phyloP scores from a whole-genome alignment of 2,888 invertebrate species.

The Frankliniella intonsa region DNA sequence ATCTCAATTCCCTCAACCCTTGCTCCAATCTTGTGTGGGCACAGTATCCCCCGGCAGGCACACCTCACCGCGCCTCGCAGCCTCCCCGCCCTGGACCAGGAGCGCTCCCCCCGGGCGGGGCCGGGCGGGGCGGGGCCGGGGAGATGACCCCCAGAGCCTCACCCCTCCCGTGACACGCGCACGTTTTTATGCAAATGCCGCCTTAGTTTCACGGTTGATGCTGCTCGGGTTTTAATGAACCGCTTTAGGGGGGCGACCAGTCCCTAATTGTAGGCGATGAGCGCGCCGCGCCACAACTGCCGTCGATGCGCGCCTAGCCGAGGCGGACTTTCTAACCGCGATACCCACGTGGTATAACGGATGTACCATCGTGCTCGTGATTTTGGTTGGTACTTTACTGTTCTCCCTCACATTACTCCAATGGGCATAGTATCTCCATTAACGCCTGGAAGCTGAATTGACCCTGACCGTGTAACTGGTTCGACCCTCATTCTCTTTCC shows the following conservation, averaged over 20 bases:
- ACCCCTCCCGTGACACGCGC: not conserved
- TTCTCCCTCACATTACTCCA: no score
- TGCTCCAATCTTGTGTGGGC: not conserved
- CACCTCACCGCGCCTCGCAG: not conserved
- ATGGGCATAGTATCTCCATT: no score
- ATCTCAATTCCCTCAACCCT: not conserved
- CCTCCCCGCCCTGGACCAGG: not conserved
- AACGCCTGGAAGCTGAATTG: no score
- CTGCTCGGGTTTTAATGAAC: constrained; percentile 16
- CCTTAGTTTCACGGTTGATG: constrained; percentile 24
- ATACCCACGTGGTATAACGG: no score
- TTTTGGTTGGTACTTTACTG: no score
- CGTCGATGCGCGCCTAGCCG: no score
- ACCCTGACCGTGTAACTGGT: no score
- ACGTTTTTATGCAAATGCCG: constrained; percentile 18
- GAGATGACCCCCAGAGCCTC: not conserved
- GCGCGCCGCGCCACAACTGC: not conserved
- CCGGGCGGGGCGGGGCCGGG: not conserved
- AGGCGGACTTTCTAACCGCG: no score
- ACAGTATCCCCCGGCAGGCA: not conserved
- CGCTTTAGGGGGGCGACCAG: not conserved
- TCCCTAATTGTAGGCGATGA: constrained; percentile 19
- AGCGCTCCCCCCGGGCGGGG: not conserved
- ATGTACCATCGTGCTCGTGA: no score
- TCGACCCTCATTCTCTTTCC: no score